Evolutionary conservation across 2,888 invertebrate species (phyloP), one percentile per base, ranked within the genome.

Genomic region (Masnerella sp.): DNA sequence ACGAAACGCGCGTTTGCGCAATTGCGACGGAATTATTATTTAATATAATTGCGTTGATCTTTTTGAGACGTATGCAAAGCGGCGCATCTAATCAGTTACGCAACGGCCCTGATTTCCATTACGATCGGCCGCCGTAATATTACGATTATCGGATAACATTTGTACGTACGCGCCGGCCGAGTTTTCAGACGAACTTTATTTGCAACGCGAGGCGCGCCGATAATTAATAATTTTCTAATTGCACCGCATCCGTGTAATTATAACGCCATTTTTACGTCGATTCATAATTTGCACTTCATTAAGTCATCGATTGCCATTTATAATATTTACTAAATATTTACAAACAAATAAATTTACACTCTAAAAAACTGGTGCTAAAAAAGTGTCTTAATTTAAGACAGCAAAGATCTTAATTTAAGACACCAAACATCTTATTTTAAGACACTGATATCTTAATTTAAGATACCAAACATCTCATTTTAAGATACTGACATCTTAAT

Each of bases 101-200:
- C 42, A 70, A 70, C 32, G 34, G 47, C 34, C 32, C 56, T 49
- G 68, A 62, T 62, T 51, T 40, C 51, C 49, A 51, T 68, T 62
- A 34, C 61, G 65, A 36, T 68, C 51, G 18, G 42, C 4, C 61
- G 56, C 34, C 40, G 54, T 45, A 59, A 43, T 69, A 56, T 72
- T 62, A 73, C 73, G 68, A 73, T 67, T 68, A 61, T 45, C 67
- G 34, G 54, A 61, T 72, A 67, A 67, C 61, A 72, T 72, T 72
- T 61, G 47, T 20, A 7, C 28, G 54, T 43, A 1, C 56, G 34
- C 42, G 32, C 28, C 56, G 47, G 43, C 11, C 67, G 40, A 47
- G 47, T 58, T 51, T 51, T 42, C 28, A 65, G 38, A 49, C 51
- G 30, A 12, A 40, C 12, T 54, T 7, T 54, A 54, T 52, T 45